Conservation (phyloP, 2,113 vertebrate genomes). For the Vanacampus margaritifer region DNA sequence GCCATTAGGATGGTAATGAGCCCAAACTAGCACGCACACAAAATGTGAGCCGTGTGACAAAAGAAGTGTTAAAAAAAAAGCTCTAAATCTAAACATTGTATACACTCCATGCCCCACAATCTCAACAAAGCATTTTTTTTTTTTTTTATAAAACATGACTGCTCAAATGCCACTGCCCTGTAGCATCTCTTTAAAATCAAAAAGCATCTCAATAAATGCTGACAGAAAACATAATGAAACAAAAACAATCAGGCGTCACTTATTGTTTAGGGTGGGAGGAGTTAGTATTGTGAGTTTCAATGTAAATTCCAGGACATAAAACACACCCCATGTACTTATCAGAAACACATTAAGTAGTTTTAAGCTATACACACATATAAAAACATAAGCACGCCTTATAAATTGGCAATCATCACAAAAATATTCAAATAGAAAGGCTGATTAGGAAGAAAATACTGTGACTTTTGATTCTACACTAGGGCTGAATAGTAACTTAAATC, state of each 20-base stretch:
- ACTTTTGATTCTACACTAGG: background rate
- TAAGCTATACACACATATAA: background rate
- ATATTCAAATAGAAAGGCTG: background rate
- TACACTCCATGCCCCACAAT: slow-evolving; percentile 11
- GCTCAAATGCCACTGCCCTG: slow-evolving; percentile 13
- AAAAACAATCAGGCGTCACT: slow-evolving; percentile 29
- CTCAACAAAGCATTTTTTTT: slow-evolving; percentile 47
- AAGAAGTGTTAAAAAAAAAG: slow-evolving; percentile 27
- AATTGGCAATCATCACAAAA: background rate
- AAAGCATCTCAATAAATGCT: slow-evolving; percentile 18
- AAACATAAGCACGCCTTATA: background rate
- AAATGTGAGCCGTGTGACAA: slow-evolving; percentile 41
- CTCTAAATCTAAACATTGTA: slow-evolving; percentile 16
- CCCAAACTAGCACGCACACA: slow-evolving; percentile 39
- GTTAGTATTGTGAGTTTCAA: slow-evolving; percentile 49
- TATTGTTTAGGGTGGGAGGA: slow-evolving; percentile 39
- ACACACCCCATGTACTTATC: slow-evolving; percentile 22
- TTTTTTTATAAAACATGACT: too few species aligned
- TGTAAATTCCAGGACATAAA: slow-evolving; percentile 42
- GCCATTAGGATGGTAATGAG: slow-evolving; percentile 71
- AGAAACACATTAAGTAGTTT: background rate
- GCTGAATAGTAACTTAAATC: slow-evolving; percentile 5
- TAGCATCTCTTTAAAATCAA: slow-evolving; percentile 18
- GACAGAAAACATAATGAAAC: background rate
- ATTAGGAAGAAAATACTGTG: background rate